Conservation (phyloP, 2,113 vertebrate genomes). For the Labeo catla region DNA sequence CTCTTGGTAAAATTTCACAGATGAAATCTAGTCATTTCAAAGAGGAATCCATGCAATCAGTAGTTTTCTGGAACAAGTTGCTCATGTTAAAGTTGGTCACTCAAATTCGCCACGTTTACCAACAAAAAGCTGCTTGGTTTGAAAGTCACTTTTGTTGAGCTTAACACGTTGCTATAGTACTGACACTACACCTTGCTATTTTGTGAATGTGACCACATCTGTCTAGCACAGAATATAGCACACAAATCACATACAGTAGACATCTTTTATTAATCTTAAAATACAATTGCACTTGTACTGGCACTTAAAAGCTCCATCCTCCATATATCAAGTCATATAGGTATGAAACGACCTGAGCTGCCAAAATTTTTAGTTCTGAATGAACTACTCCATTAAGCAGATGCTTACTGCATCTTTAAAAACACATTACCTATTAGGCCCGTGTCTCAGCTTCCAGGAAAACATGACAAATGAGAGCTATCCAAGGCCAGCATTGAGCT, state of each 20-base stretch:
- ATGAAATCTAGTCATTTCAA: no score
- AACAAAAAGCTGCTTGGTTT: neutral
- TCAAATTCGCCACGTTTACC: neutral
- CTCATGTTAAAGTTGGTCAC: neutral
- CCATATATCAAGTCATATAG: neutral
- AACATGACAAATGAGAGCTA: slow-evolving; percentile 19
- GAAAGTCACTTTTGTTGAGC: neutral
- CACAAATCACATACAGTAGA: neutral
- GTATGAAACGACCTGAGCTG: neutral
- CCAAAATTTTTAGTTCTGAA: neutral
- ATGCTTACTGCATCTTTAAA: neutral
- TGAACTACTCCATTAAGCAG: neutral
- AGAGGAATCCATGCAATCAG: neutral
- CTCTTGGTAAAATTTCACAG: neutral
- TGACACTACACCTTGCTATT: neutral
- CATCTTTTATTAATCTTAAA: neutral
- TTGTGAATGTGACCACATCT: neutral
- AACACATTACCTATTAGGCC: slow-evolving; percentile 10
- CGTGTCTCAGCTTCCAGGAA: neutral
- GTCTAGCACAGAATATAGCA: neutral
- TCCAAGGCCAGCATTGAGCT: neutral
- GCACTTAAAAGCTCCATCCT: neutral
- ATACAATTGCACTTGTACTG: neutral
- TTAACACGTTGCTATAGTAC: neutral
- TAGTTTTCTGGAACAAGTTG: neutral